Base-by-base conservation (phyloP, 2,888 invertebrate species). In the Volucella bombylans region DNA sequence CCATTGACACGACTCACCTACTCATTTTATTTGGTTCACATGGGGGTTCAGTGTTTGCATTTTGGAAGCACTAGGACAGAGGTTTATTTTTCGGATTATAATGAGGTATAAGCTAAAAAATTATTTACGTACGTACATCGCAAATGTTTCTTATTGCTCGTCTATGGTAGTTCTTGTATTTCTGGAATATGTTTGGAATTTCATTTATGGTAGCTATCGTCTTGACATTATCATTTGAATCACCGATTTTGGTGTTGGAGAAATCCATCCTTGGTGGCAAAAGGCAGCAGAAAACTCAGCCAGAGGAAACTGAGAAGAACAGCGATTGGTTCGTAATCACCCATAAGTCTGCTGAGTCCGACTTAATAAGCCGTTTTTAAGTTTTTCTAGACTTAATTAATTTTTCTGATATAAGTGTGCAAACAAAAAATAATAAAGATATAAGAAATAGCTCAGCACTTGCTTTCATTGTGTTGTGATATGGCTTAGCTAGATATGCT, bases 171-270 rank as follows among this genome's bases (percentile, higher is more conserved):
- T 45, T 45, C 45, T 55, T 2, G 15, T 15, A 23, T 59, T 54
- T 72, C 65, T 87, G 85, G 79, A 67, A 86, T 12, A 68, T 64
- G 18, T 71, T 87, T 47, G 86, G 87, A 11, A 62, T 69, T 4
- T 80, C 86, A 1, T 8, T 87, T 0, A 49, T 61, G 31, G 38
- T 79, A 10, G 86, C 88, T 2, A 49, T 87, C 14, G 43, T 82
- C 11, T 39, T 82, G 31, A 68, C 82, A 15, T 62, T 88, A 43
- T 77, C 86, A n/a, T 82, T 88, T 69, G 88, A 88, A 50, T 77
- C 80, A 9, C 88, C 87, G 1, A 57, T 86, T 38, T 43, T 86
- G 2, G 65, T 62, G 10, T 54, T 87, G 10, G 87, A 86, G 59
- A 87, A 86, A 31, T 11, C 15, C 1, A 10, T 62, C 4, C 18